These are phyloP conservation scores for Pionites leucogaster DNA, from an alignment of 2,113 vertebrate genomes.

Conservation along the genomic window DNA sequence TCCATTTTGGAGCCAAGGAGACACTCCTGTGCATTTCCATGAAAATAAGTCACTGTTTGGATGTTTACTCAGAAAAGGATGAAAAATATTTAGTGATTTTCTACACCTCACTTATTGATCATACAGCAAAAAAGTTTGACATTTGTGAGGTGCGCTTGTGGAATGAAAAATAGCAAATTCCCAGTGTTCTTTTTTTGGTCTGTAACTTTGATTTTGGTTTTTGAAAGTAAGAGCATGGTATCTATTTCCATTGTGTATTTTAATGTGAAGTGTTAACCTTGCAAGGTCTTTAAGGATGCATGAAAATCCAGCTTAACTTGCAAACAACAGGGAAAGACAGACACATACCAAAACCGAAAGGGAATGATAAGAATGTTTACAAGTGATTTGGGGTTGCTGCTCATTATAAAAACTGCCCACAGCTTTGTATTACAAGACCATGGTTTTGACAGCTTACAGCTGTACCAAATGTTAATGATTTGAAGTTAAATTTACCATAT, in stretches of 20 bases:
- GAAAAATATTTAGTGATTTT: constrained; percentile 29
- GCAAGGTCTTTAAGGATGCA: neutral
- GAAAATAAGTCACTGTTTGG: constrained; percentile 36
- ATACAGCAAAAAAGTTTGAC: neutral
- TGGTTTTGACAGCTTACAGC: neutral
- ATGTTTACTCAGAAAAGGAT: neutral
- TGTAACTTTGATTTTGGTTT: neutral
- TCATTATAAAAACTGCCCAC: neutral
- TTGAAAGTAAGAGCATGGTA: neutral
- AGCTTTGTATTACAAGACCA: neutral
- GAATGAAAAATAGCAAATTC: neutral
- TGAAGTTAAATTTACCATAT: constrained; percentile 4
- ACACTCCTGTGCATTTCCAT: neutral
- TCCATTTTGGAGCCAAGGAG: constrained; percentile 2
- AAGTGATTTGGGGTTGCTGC: neutral
- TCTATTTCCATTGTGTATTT: neutral
- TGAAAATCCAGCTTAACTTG: neutral
- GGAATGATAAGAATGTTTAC: neutral
- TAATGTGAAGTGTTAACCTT: neutral
- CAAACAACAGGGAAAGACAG: neutral
- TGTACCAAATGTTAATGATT: neutral
- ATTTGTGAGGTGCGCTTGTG: neutral
- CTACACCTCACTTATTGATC: constrained; percentile 30
- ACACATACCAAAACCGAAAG: neutral
- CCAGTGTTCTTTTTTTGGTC: neutral